A percentile compares a stretch with the other conserved stretches of the same genome.
Conservation (phyloP, 2,797 vertebrate species). For the Ficedula albicollis region DNA sequence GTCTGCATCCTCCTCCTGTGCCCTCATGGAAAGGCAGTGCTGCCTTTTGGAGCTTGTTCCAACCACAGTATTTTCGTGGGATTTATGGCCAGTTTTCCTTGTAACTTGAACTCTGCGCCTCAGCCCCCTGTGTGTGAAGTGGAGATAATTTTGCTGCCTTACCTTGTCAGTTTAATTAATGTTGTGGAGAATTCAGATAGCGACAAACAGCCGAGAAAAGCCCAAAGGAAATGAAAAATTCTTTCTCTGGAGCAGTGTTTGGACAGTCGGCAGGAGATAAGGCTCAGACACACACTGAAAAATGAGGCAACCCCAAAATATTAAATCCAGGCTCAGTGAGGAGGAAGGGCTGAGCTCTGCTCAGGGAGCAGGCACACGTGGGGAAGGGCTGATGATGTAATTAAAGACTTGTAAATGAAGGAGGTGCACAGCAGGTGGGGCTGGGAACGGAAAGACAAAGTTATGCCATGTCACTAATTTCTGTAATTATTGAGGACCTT, state of each 20-base stretch:
- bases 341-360: neutral
- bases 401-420: neutral
- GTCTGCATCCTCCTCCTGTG: neutral
- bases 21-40: accelerated
- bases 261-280: constrained; percentile 57
- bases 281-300: neutral
- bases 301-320: constrained; percentile 17
- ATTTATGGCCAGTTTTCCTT: neutral
- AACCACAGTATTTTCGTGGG: neutral
- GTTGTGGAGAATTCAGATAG: constrained; percentile 26
- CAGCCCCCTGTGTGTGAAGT: neutral
- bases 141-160: constrained; percentile 44
- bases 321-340: neutral
- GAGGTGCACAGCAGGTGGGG: neutral
- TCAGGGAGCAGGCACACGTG: neutral
- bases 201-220: constrained; percentile 36
- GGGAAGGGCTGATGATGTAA: neutral
- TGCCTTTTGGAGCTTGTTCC: neutral
- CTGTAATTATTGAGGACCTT: neutral
- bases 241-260: constrained; percentile 13
- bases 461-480: neutral
- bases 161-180: constrained; percentile 63
- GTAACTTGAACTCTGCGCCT: neutral
- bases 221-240: constrained; percentile 66
- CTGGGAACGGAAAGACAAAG: neutral